Percentiles rank a stretch among this genome's conserved stretches.
Conservation (phyloP, 2,888 invertebrate genomes). For the Spodoptera littoralis region DNA sequence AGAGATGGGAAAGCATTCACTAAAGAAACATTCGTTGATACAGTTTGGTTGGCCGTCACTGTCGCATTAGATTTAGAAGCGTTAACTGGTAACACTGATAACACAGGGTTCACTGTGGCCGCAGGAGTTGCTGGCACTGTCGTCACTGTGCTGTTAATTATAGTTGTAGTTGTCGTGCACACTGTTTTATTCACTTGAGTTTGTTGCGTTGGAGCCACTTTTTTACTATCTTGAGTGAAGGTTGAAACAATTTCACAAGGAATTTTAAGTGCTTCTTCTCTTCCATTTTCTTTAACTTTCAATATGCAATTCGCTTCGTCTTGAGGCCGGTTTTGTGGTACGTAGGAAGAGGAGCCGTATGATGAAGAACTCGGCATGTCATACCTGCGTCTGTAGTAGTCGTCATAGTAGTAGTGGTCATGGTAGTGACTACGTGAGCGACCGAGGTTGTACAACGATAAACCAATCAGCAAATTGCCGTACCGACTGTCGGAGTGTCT, state of each 20-base stretch:
- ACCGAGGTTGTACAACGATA: constrained; percentile 81
- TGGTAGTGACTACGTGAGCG: constrained; percentile 76
- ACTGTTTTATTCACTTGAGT: constrained; percentile 66
- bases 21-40: too few species aligned
- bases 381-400: constrained; percentile 77
- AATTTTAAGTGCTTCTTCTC: constrained; percentile 71
- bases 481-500: constrained; percentile 80
- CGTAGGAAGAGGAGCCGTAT: constrained; percentile 17
- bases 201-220: constrained; percentile 54
- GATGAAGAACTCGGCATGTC: constrained; percentile 48
- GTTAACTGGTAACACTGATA: not conserved
- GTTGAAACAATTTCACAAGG: constrained; percentile 86
- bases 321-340: constrained; percentile 51
- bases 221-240: constrained; percentile 74
- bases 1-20: too few species aligned
- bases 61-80: too few species aligned
- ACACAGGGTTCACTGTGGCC: constrained; percentile 13
- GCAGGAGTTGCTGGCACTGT: constrained; percentile 6
- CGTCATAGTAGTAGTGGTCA: constrained; percentile 79
- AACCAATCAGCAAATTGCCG: constrained; percentile 77
- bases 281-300: constrained; percentile 74
- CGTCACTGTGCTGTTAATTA: constrained; percentile 57
- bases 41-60: too few species aligned
- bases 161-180: constrained; percentile 70
- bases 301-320: constrained; percentile 75